phyloP scores from a whole-genome alignment of 2,888 invertebrate species.

The Abrostola triplasia region DNA sequence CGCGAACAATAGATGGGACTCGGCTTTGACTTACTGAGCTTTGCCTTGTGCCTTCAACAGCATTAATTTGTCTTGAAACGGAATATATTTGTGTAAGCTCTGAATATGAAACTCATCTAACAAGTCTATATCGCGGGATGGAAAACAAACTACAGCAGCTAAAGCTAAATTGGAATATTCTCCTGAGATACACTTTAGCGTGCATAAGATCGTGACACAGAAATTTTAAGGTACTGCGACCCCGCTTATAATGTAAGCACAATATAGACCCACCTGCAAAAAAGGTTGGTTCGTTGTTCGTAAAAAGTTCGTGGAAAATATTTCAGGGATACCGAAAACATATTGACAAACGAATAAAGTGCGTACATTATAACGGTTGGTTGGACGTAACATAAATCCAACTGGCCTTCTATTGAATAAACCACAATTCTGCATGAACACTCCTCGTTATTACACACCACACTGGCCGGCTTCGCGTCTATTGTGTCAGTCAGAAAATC shows the following conservation, averaged over 20 bases:
- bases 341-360: conserved; percentile 49
- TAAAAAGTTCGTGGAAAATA: conserved; percentile 4
- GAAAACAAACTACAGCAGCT: conserved; percentile 44
- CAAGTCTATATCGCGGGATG: conserved; percentile 39
- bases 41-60: conserved; percentile 21
- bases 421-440: conserved; percentile 61
- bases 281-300: background rate
- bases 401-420: conserved; percentile 53
- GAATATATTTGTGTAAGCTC: conserved; percentile 33
- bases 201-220: conserved; percentile 16
- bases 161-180: conserved; percentile 45
- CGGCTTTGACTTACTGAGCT: conserved; percentile 6
- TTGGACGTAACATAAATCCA: conserved; percentile 53
- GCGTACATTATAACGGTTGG: conserved; percentile 38
- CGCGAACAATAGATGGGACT: conserved; percentile 17
- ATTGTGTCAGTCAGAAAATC: conserved; percentile 64
- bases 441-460: conserved; percentile 65
- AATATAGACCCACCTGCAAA: conserved; percentile 6
- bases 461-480: conserved; percentile 49
- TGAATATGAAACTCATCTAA: conserved; percentile 29
- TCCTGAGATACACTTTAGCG: conserved; percentile 36
- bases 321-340: conserved; percentile 16
- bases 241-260: conserved; percentile 9
- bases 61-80: conserved; percentile 16
- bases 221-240: conserved; percentile 1